Percentiles rank a stretch among this genome's conserved stretches.
phyloP scores from a whole-genome alignment of 1,140 invertebrate genomes.

The Trachymyrmex septentrionalis region DNA sequence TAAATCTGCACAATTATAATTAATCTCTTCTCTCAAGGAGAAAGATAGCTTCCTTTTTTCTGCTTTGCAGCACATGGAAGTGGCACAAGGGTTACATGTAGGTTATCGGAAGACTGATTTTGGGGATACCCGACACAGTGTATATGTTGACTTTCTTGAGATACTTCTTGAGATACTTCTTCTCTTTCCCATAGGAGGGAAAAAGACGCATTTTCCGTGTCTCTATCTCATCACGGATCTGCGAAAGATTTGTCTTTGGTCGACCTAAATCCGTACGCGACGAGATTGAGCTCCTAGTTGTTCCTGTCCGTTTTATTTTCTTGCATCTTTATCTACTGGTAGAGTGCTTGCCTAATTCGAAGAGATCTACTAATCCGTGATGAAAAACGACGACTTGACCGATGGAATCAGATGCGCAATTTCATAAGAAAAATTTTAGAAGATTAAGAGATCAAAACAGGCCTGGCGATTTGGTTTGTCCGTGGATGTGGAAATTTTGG shows the following conservation, averaged over 20 bases:
- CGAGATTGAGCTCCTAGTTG: slow-evolving; percentile 25
- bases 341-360: slow-evolving; percentile 12
- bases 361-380: neutral
- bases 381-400: slow-evolving; percentile 7
- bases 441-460: neutral
- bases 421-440: neutral
- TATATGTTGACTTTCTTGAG: neutral
- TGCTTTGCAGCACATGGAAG: neutral
- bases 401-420: neutral
- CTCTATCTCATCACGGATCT: slow-evolving; percentile 49
- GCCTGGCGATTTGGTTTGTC: too few relatives aligned
- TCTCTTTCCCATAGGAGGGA: neutral
- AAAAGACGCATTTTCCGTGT: slow-evolving; percentile 16
- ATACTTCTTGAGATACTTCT: neutral
- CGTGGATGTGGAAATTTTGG: too few relatives aligned
- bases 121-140: neutral
- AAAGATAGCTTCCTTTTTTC: neutral
- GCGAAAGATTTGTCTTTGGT: slow-evolving; percentile 63
- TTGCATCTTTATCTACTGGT: slow-evolving; percentile 44
- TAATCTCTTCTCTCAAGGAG: slow-evolving; percentile 33
- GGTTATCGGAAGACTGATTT: slow-evolving; percentile 33
- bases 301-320: slow-evolving; percentile 38
- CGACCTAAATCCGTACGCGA: slow-evolving; percentile 65
- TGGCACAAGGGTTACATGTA: slow-evolving; percentile 18
- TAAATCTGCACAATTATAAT: slow-evolving; percentile 34